Conservation (phyloP, 1,140 invertebrate genomes). For the Drosophila kepulauana region DNA sequence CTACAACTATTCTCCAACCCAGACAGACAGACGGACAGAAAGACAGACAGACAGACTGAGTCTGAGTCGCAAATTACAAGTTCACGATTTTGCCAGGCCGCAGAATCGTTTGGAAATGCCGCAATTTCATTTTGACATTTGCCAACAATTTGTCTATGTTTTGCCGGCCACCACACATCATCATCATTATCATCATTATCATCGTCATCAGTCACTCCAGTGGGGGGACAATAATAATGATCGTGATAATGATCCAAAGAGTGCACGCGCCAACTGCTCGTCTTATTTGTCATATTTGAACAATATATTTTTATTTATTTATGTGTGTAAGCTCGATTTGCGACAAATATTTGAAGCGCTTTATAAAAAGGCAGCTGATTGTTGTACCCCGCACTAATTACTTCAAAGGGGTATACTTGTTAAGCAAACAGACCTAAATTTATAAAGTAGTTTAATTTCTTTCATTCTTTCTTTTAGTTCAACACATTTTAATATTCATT, state of each 20-base stretch:
- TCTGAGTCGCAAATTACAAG: conserved; percentile 74
- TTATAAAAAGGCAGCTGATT: conserved; percentile 16
- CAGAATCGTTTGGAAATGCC: conserved; percentile 72
- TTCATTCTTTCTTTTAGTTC: too few relatives aligned
- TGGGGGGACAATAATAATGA: background rate
- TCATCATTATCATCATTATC: conserved; percentile 2
- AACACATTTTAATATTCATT: too few relatives aligned
- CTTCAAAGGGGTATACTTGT: background rate
- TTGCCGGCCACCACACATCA: conserved; percentile 44
- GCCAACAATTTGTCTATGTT: conserved; percentile 74
- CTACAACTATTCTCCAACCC: background rate
- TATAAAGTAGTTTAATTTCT: background rate
- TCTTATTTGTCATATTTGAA: conserved; percentile 55
- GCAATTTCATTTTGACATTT: conserved; percentile 68
- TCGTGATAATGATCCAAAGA: conserved; percentile 24
- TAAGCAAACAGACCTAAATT: too few relatives aligned
- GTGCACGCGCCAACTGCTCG: conserved; percentile 58
- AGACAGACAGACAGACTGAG: background rate
- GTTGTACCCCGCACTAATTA: background rate
- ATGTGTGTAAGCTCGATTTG: conserved; percentile 18
- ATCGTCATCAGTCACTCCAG: background rate
- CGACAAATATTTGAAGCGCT: conserved; percentile 28
- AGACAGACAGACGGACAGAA: background rate
- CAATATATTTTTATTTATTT: conserved; percentile 45
- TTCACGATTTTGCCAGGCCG: conserved; percentile 68